Conservation (phyloP, 1,140 invertebrate species). For the Rhagoletis pomonella region DNA sequence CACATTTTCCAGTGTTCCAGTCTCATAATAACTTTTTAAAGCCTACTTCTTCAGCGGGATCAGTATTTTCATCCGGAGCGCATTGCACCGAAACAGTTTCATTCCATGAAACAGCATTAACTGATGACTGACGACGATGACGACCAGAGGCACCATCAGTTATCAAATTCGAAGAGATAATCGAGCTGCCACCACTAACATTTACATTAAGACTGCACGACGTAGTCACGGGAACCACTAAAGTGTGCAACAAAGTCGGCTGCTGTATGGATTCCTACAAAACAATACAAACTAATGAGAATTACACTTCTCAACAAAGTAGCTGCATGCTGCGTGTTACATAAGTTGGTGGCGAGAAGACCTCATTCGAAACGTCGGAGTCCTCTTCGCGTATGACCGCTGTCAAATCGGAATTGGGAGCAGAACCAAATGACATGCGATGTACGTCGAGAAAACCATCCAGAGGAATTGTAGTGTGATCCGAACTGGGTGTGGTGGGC, state of each 20-base stretch:
- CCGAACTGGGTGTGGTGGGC: slow-evolving; percentile 87
- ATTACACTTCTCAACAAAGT: not conserved
- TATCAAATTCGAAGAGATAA: slow-evolving; percentile 62
- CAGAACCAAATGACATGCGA: slow-evolving; percentile 76
- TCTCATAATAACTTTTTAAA: not conserved
- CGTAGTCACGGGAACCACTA: slow-evolving; percentile 61
- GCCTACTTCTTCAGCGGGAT: slow-evolving; percentile 43
- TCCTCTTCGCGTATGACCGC: slow-evolving; percentile 79
- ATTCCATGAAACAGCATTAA: slow-evolving; percentile 73
- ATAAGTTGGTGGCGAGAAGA: slow-evolving; percentile 54
- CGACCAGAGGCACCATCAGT: slow-evolving; percentile 59
- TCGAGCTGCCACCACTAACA: slow-evolving; percentile 57
- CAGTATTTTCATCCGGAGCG: slow-evolving; percentile 58
- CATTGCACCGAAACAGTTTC: slow-evolving; percentile 70
- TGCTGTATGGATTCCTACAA: slow-evolving; percentile 30
- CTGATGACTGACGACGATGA: slow-evolving; percentile 71
- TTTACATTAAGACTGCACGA: slow-evolving; percentile 59
- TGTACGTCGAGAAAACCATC: slow-evolving; percentile 88
- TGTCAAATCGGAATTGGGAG: slow-evolving; percentile 82
- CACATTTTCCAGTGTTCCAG: not conserved
- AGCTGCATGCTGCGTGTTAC: not conserved
- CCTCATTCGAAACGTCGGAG: slow-evolving; percentile 56
- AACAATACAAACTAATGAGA: not conserved
- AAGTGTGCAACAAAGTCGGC: slow-evolving; percentile 36
- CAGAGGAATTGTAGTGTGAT: slow-evolving; percentile 86